Evolutionary conservation across 2,888 invertebrate species (phyloP), one percentile per base, ranked within the genome.

Genomic region (Acrobasis repandana): DNA sequence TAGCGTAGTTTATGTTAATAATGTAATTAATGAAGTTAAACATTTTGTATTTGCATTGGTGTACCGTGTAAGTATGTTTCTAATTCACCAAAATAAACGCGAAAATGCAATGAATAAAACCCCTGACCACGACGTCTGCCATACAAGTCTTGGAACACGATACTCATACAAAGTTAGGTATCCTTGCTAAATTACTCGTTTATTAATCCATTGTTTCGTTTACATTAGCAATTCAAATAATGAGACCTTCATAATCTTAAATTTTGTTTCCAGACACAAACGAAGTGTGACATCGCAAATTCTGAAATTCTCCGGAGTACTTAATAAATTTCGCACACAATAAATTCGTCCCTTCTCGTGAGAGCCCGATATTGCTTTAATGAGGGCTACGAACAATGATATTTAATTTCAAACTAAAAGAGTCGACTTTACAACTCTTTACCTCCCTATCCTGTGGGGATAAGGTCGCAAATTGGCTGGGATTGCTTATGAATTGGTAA

Each of bases 281-380:
- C 47, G 57, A 34, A 57, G 48, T 48, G 57, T 48, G 47, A 57
- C 57, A 57, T 34, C 47, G 47, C 57, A 8, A 57, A 59, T 38
- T 51, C 60, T 33, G 48, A 8, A 57, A 59, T 38, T 51, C 60
- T 33, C 52, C 46, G 60, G 47, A 54, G 71, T 74, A 80, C 82
- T 85, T 83, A 83, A 83, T 87, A 85, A 78, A 77, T 85, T 86
- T 85, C 75, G 83, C 85, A 85, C 84, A 88, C 85, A 88, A 88
- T 89, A 86, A 86, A 85, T 77, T 74, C 79, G 77, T 82, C 84
- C 82, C 83, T 73, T 70, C 74, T 76, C 71, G 70, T 75, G 72
- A 75, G 79, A 82, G 80, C 84, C 83, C 88, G 85, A 86, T 88
- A 88, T 90, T 88, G 85, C 88, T 88, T 89, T 89, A 90, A 89